Conservation (phyloP, 1,140 invertebrate species). For the Choristoneura fumiferana region DNA sequence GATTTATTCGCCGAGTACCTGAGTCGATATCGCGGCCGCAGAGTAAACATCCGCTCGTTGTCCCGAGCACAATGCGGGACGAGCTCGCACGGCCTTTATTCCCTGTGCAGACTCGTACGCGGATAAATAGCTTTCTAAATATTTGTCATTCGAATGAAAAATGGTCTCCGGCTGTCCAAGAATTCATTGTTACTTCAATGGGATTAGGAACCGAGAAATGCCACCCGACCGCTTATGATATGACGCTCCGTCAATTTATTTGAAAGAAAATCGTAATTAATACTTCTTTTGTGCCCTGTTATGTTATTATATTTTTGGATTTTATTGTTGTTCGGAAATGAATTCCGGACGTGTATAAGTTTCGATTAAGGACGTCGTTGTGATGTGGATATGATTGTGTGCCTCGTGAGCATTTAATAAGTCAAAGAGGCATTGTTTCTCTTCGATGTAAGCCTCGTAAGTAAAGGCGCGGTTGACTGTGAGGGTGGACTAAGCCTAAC, state of each 20-base stretch:
- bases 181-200: constrained; percentile 58
- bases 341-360: constrained; percentile 34
- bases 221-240: constrained; percentile 57
- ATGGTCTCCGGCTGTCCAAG: constrained; percentile 50
- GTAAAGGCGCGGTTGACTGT: constrained; percentile 41
- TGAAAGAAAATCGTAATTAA: constrained; percentile 57
- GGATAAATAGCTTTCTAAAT: constrained; percentile 75
- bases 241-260: constrained; percentile 45
- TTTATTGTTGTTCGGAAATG: constrained; percentile 41
- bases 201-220: constrained; percentile 71
- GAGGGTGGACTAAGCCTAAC: constrained; percentile 37
- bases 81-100: constrained; percentile 42
- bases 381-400: neutral
- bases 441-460: constrained; percentile 37
- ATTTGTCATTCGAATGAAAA: constrained; percentile 74
- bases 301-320: constrained; percentile 59
- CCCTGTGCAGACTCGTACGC: constrained; percentile 50
- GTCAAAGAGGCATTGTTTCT: constrained; percentile 41
- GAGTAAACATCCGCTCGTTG: constrained; percentile 63
- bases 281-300: constrained; percentile 43
- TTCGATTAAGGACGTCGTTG: constrained; percentile 20
- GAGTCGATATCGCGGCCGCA: constrained; percentile 59
- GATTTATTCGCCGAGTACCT: constrained; percentile 67
- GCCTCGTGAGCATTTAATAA: constrained; percentile 45
- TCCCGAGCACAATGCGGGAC: constrained; percentile 47